Evolutionary conservation across 2,888 invertebrate species (phyloP).

Genomic region (Thymelicus acteon): DNA sequence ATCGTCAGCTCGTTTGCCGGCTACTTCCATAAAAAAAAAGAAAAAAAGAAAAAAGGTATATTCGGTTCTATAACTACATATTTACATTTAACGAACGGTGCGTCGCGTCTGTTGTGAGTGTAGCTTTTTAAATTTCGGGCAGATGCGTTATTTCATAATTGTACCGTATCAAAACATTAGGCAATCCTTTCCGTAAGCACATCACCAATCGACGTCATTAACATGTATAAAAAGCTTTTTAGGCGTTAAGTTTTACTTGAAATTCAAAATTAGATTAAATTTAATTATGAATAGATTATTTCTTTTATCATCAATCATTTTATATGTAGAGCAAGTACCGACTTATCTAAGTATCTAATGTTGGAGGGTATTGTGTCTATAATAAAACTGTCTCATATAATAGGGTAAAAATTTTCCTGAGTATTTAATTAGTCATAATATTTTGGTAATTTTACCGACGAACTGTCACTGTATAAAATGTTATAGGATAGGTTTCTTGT

Average conservation of each 20-base stretch:
- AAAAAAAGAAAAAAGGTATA: too few relatives aligned
- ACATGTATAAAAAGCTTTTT: constrained; percentile 18
- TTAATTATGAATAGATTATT: constrained; percentile 8
- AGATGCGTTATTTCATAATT: constrained; percentile 78
- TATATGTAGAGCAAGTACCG: too few relatives aligned
- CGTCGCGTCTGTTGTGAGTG: constrained; percentile 45
- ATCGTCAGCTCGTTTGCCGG: too few relatives aligned
- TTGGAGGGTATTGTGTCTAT: too few relatives aligned
- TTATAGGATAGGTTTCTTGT: too few relatives aligned
- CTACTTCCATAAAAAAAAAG: too few relatives aligned
- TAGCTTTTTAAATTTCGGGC: constrained; percentile 55
- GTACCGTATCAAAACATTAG: constrained; percentile 82
- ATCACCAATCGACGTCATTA: constrained; percentile 34
- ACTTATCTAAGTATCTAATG: too few relatives aligned
- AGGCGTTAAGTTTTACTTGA: constrained; percentile 21
- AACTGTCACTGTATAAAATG: too few relatives aligned
- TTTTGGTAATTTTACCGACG: too few relatives aligned
- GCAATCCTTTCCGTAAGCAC: constrained; percentile 43
- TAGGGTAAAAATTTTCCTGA: too few relatives aligned
- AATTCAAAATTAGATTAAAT: constrained; percentile 25
- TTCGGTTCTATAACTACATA: background rate
- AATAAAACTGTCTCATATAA: background rate
- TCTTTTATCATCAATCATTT: background rate
- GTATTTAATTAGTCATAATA: too few relatives aligned
- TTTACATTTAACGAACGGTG: background rate